phyloP scores from a whole-genome alignment of 2,113 vertebrate species.

The Nothoprocta perdicaria region DNA sequence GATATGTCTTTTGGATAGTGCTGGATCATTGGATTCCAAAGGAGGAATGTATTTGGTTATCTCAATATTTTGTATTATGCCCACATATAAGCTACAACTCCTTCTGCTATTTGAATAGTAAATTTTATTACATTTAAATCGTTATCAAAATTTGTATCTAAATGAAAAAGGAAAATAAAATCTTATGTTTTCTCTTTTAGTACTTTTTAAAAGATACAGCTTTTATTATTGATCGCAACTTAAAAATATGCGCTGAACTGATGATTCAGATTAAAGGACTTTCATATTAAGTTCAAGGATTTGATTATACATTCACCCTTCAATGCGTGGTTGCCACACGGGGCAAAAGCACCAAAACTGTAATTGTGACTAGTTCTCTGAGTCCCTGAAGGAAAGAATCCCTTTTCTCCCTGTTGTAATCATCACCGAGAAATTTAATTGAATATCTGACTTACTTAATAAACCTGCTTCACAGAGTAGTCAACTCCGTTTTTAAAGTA shows the following conservation, averaged over 20 bases:
- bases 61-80: not conserved
- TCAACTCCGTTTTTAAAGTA: not conserved
- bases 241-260: conserved; percentile 71
- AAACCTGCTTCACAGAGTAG: conserved; percentile 9
- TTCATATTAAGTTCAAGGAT: conserved; percentile 66
- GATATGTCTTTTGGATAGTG: not conserved
- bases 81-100: not conserved
- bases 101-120: not conserved
- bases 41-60: not conserved
- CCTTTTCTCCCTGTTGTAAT: conserved; percentile 57
- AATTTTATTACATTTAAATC: conserved; percentile 29
- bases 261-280: conserved; percentile 36
- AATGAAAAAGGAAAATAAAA: not conserved
- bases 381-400: conserved; percentile 56
- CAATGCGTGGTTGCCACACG: conserved; percentile 72
- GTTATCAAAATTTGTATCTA: not conserved
- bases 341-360: conserved; percentile 65
- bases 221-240: conserved; percentile 56
- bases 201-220: not conserved
- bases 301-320: conserved; percentile 74
- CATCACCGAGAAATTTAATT: conserved; percentile 56
- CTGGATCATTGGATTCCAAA: not conserved
- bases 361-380: conserved; percentile 49
- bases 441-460: conserved; percentile 44
- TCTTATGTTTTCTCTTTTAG: conserved; percentile 10